These are phyloP conservation scores for Pavo muticus DNA, from an alignment of 2,113 vertebrate species.

Conservation along the genomic window DNA sequence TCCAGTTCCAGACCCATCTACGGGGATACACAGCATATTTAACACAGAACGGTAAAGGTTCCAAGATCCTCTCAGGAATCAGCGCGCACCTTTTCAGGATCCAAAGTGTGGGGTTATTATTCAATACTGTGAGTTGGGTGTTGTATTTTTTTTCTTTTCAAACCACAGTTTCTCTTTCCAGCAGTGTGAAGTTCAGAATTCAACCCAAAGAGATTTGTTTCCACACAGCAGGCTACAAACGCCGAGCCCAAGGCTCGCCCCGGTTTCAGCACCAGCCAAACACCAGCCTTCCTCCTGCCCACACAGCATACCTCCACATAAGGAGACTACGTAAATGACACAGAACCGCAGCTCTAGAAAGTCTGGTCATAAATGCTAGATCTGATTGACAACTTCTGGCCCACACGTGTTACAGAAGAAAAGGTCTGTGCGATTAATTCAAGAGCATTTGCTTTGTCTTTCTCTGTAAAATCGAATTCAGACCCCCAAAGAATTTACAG, in stretches of 20 bases:
- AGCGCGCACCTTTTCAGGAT: not conserved
- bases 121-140: not conserved
- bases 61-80: not conserved
- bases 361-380: not conserved
- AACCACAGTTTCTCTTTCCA: not conserved
- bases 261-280: not conserved
- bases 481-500: not conserved
- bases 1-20: rapidly evolving
- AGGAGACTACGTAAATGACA: not conserved
- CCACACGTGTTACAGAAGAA: not conserved
- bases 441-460: not conserved
- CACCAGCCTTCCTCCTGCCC: not conserved
- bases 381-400: not conserved
- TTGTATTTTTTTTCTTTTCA: not conserved
- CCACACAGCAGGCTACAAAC: rapidly evolving
- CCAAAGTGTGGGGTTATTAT: not conserved
- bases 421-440: not conserved
- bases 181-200: not conserved
- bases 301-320: not conserved
- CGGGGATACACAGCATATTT: rapidly evolving
- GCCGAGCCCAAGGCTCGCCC: not conserved
- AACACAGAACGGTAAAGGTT: not conserved
- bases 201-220: not conserved
- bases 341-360: not conserved
- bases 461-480: not conserved